phyloP scores from a whole-genome alignment of 53 echinoderm and acorn worm genomes.

The Zoroaster sp. region DNA sequence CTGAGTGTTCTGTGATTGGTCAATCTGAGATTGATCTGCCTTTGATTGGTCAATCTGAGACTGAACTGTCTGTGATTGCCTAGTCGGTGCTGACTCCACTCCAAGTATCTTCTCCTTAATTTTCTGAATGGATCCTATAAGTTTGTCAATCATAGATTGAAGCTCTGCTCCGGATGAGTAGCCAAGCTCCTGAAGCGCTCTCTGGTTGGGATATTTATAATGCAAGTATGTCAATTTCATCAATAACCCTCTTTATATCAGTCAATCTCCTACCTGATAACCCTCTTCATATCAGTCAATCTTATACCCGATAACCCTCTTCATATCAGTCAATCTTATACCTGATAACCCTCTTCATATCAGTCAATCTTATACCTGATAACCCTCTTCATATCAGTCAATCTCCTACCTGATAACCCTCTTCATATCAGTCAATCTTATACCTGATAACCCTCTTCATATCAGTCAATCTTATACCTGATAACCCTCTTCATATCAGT shows the following conservation, averaged over 20 bases:
- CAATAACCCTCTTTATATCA: neutral
- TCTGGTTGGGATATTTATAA: slow-evolving; percentile 24
- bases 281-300: no score
- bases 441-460: no score
- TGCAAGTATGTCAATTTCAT: neutral
- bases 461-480: no score
- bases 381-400: no score
- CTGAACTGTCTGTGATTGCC: slow-evolving; percentile 18
- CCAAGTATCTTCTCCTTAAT: slow-evolving; percentile 72
- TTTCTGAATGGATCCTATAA: slow-evolving; percentile 74
- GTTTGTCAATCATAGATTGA: slow-evolving; percentile 63
- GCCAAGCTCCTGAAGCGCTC: slow-evolving; percentile 66
- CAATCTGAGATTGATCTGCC: neutral
- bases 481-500: no score
- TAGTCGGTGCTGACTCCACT: slow-evolving; percentile 21
- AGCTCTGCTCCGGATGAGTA: slow-evolving; percentile 69
- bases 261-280: no score
- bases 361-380: no score
- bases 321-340: no score
- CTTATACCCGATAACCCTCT: no score
- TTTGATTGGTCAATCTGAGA: neutral
- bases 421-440: no score
- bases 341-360: no score
- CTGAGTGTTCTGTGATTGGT: neutral
- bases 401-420: no score